Percentiles rank a stretch among this genome's conserved stretches.
phyloP scores from a whole-genome alignment of 1,140 invertebrate genomes.

The Cyclargus thomasi region DNA sequence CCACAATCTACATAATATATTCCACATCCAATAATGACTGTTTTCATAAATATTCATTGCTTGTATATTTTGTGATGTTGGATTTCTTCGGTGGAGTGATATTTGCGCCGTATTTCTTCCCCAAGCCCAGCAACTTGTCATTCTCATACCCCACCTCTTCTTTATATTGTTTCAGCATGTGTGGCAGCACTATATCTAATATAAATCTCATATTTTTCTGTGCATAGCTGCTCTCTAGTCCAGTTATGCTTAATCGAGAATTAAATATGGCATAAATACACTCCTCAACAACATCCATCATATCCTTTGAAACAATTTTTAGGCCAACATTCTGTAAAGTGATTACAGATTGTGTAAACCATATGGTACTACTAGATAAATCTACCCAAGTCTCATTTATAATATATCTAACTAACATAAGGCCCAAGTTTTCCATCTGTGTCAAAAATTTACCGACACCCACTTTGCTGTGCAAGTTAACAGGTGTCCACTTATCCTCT shows the following conservation, averaged over 20 bases:
- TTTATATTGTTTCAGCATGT: conserved; percentile 67
- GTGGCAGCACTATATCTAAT: conserved; percentile 66
- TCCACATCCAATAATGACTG: conserved; percentile 37
- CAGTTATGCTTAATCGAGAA: conserved; percentile 55
- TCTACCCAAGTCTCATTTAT: conserved; percentile 75
- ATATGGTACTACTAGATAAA: conserved; percentile 72
- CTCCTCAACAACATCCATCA: conserved; percentile 70
- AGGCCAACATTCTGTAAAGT: conserved; percentile 69
- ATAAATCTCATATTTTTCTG: conserved; percentile 73
- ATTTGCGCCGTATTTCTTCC: conserved; percentile 67
- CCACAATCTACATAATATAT: conserved; percentile 30
- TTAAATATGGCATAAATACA: conserved; percentile 70
- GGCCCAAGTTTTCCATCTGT: conserved; percentile 72
- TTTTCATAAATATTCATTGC: conserved; percentile 74
- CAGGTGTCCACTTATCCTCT: conserved; percentile 73
- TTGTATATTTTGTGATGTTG: conserved; percentile 74
- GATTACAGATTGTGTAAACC: conserved; percentile 71
- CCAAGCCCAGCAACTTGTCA: conserved; percentile 64
- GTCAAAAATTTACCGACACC: conserved; percentile 65
- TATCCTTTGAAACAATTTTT: conserved; percentile 68
- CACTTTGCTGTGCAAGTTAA: conserved; percentile 72
- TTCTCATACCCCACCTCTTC: conserved; percentile 72
- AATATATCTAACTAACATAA: conserved; percentile 71
- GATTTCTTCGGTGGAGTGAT: conserved; percentile 60
- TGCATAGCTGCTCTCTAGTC: conserved; percentile 65